These are phyloP conservation scores for Periophthalmus modestus DNA, from an alignment of 2,113 vertebrate species.

Conservation along the genomic window DNA sequence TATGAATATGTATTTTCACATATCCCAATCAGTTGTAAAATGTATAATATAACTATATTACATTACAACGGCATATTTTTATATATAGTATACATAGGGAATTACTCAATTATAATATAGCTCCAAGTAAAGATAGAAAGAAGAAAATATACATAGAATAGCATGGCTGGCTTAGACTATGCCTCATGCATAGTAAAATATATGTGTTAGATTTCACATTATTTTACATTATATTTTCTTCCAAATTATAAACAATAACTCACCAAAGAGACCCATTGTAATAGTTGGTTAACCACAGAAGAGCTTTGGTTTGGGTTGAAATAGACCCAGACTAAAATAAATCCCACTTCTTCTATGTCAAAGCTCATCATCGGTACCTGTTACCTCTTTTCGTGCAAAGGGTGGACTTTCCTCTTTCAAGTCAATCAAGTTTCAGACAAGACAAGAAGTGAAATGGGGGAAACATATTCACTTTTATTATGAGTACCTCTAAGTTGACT, in stretches of 20 bases:
- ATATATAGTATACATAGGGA: no score
- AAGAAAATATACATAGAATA: no score
- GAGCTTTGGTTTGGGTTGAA: not conserved
- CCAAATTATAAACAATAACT: slow-evolving; percentile 6
- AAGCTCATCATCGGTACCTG: not conserved
- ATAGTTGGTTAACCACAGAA: not conserved
- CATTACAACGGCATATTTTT: no score
- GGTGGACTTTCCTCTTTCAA: not conserved
- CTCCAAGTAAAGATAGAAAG: no score
- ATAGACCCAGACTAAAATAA: slow-evolving; percentile 24
- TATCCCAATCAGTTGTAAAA: no score
- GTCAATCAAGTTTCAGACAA: not conserved
- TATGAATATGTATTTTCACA: no score
- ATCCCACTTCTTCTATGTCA: not conserved
- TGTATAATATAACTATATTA: no score
- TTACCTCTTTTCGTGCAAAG: not conserved
- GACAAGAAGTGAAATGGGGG: not conserved
- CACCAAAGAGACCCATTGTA: not conserved
- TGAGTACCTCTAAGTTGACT: no score
- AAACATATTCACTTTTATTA: no score
- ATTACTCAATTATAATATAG: no score
- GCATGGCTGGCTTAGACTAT: not conserved
- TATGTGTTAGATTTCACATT: not conserved
- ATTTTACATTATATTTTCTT: not conserved
- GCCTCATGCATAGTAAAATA: not conserved